These are phyloP conservation scores for Prunella fulvescens DNA, from an alignment of 2,113 vertebrate species.

Conservation along the genomic window DNA sequence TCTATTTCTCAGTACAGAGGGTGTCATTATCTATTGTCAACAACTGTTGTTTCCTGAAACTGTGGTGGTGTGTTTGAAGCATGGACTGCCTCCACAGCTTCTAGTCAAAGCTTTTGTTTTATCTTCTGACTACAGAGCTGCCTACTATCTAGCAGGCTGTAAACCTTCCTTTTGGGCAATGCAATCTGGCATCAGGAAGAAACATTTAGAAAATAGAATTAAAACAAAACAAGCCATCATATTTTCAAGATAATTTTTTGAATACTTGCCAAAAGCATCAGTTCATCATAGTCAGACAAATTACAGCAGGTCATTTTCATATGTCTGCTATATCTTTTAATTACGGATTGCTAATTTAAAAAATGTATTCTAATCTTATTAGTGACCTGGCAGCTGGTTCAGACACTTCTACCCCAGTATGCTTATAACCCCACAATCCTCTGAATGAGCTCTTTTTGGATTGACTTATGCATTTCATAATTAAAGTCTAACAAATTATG, in stretches of 20 bases:
- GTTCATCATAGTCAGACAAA: background rate
- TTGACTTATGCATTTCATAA: background rate
- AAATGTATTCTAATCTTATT: background rate
- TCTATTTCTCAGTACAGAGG: background rate
- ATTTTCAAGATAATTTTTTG: background rate
- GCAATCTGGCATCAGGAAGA: background rate
- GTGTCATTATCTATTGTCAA: background rate
- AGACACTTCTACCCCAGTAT: background rate
- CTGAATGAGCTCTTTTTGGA: background rate
- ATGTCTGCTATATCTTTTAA: background rate
- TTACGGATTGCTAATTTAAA: background rate
- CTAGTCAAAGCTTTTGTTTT: background rate
- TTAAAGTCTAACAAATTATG: background rate
- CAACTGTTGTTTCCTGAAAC: background rate
- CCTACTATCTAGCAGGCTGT: background rate
- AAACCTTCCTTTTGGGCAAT: background rate
- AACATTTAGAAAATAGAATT: background rate
- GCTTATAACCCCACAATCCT: background rate
- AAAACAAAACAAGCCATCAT: background rate
- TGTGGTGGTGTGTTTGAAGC: background rate
- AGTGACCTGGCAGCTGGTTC: background rate
- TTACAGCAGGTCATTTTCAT: background rate
- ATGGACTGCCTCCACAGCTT: background rate
- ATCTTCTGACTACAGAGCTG: background rate
- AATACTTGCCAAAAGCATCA: background rate